Conservation (phyloP, 2,888 invertebrate species). For the Athalia cordata region DNA sequence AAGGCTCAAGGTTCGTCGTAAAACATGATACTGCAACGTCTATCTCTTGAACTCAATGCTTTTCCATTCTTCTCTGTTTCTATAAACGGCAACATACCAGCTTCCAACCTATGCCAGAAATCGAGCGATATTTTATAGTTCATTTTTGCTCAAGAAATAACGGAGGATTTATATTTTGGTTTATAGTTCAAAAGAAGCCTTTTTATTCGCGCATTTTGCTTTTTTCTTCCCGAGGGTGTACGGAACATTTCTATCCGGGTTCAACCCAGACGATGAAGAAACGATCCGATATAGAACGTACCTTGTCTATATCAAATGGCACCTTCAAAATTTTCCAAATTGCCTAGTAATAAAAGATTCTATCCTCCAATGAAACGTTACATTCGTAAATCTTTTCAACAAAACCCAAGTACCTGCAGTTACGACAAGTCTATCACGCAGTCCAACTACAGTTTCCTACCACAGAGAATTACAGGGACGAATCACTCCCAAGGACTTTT, state of each 20-base stretch:
- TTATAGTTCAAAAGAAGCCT: slow-evolving; percentile 28
- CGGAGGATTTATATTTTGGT: slow-evolving; percentile 39
- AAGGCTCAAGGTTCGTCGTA: slow-evolving; percentile 26
- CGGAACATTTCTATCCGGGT: too few relatives aligned
- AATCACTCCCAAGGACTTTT: not conserved
- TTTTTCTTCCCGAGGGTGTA: not conserved
- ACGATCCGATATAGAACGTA: not conserved
- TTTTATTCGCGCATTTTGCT: slow-evolving; percentile 1
- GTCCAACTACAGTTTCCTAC: not conserved
- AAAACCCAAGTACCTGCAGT: not conserved
- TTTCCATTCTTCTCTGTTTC: slow-evolving; percentile 27
- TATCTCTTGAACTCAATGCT: slow-evolving; percentile 4
- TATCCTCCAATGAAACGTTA: slow-evolving; percentile 9
- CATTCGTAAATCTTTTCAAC: slow-evolving; percentile 27
- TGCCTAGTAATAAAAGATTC: slow-evolving; percentile 5
- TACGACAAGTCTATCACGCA: not conserved
- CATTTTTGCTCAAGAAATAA: slow-evolving; percentile 17
- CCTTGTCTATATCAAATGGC: not conserved
- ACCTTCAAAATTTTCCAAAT: slow-evolving; percentile 24
- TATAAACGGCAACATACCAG: slow-evolving; percentile 1
- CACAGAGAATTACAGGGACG: not conserved
- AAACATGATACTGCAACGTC: slow-evolving; percentile 11
- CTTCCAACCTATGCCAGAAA: not conserved
- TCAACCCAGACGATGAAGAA: too few relatives aligned
- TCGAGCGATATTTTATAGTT: slow-evolving; percentile 30